Evolutionary conservation across 2,888 invertebrate species (phyloP).

Genomic region (Cordilura impudica): DNA sequence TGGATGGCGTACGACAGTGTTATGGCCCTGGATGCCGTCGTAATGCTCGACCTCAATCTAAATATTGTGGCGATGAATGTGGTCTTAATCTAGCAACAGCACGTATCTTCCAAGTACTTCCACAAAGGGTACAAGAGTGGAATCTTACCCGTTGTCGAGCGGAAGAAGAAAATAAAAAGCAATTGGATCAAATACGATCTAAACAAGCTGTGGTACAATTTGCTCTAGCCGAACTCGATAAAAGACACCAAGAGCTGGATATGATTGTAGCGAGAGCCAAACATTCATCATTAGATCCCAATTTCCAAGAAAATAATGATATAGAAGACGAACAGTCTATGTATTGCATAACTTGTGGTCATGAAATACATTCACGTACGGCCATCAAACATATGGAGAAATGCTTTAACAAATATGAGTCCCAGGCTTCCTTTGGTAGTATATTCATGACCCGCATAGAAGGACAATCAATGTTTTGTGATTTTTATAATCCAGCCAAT

Average conservation of each 20-base stretch:
- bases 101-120: conserved; percentile 90
- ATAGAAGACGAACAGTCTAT: conserved; percentile 85
- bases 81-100: conserved; percentile 92
- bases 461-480: conserved; percentile 98
- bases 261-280: conserved; percentile 88
- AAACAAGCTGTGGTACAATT: conserved; percentile 88
- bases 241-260: conserved; percentile 87
- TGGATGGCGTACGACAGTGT: conserved; percentile 87
- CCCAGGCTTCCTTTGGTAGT: conserved; percentile 97
- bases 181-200: conserved; percentile 85
- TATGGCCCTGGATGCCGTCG: conserved; percentile 92
- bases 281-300: conserved; percentile 83
- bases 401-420: conserved; percentile 98
- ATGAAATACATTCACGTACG: conserved; percentile 93
- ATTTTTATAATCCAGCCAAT: conserved; percentile 92
- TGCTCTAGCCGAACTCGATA: conserved; percentile 88
- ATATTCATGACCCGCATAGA: conserved; percentile 96
- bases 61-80: conserved; percentile 96
- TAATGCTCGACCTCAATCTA: conserved; percentile 88
- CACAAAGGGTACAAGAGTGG: conserved; percentile 96
- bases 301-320: conserved; percentile 81
- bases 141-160: conserved; percentile 90
- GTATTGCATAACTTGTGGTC: conserved; percentile 98
- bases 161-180: conserved; percentile 87
- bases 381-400: conserved; percentile 98